Base-by-base conservation (phyloP, 2,797 vertebrate species). In the Craterocephalus amniculus region DNA sequence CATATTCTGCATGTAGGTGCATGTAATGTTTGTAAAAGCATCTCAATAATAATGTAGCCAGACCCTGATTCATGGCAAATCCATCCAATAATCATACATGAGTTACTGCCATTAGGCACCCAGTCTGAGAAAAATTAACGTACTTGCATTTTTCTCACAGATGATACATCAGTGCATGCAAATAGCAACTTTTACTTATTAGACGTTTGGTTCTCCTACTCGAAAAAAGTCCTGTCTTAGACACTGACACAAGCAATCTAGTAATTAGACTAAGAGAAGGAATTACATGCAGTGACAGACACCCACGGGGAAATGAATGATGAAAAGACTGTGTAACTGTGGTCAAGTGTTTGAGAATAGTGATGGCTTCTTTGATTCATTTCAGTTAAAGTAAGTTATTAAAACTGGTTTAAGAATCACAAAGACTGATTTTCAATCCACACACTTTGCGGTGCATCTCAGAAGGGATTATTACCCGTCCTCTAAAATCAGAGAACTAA, bases 401-500 rank as follows among this genome's bases (percentile, higher is more conserved):
- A 85, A 78, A 78, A 86, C 78, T 45, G 4, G 66, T 80, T 77
- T 68, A 61, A 81, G 72, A 84, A 84, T 83, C 77, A 67, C 59
- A 74, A 55, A 83, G 27, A 62, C 64, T 79, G 66, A 68, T 78
- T 80, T 87, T 82, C 60, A 49, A 43, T 82, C 68, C 62, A 58
- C 54, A 34, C 65, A 61, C 49, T 49, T 72, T 14, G 18, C 32
- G 22, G 58, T 67, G 73, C 36, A 38, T 57, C 63, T 72, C 58
- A 38, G 73, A 79, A 72, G 63, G 74, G 73, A 91, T 91, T 69
- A 82, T 89, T 89, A 86, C 72, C 83, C 66, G 70, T 81, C 78
- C 58, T 88, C 80, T 76, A 70, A 80, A 91, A 89, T 89, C 86
- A 81, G 79, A 85, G 79, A 91, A 87, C 78, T 79, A 91, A 87